Conservation (phyloP, 2,888 invertebrate genomes). For the Seladonia tumulorum region DNA sequence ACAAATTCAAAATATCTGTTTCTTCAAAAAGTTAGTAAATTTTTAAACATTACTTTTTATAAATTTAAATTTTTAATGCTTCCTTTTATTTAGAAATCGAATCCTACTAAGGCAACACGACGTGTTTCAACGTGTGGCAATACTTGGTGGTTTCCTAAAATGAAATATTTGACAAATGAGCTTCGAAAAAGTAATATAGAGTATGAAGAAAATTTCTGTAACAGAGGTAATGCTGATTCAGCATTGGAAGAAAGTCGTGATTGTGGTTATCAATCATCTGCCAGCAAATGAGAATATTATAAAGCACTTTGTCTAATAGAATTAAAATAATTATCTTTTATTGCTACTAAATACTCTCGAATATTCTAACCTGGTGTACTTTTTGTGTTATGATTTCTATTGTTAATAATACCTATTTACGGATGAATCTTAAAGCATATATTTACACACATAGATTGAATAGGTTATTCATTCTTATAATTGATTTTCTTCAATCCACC, state of each 20-base stretch:
- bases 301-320: slow-evolving; percentile 10
- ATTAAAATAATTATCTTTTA: slow-evolving; percentile 25
- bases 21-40: slow-evolving; percentile 58
- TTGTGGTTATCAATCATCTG: slow-evolving; percentile 78
- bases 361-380: not conserved
- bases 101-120: slow-evolving; percentile 61
- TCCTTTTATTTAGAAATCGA: slow-evolving; percentile 62
- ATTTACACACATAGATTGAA: not conserved
- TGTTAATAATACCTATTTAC: not conserved
- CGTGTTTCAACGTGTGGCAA: slow-evolving; percentile 68
- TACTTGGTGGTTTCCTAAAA: slow-evolving; percentile 72
- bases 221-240: slow-evolving; percentile 60
- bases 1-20: slow-evolving; percentile 44
- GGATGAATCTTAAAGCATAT: not conserved
- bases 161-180: slow-evolving; percentile 74
- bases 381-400: slow-evolving; percentile 9
- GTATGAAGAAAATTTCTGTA: slow-evolving; percentile 59
- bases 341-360: not conserved
- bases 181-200: slow-evolving; percentile 65
- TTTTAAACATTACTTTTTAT: not conserved
- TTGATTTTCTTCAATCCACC: not conserved
- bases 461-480: slow-evolving; percentile 23
- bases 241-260: slow-evolving; percentile 75
- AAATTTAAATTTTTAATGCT: slow-evolving; percentile 4
- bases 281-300: slow-evolving; percentile 53